These are phyloP conservation scores for Caenorhabditis becei DNA, from an alignment of 2,888 invertebrate species.

Conservation along the genomic window DNA sequence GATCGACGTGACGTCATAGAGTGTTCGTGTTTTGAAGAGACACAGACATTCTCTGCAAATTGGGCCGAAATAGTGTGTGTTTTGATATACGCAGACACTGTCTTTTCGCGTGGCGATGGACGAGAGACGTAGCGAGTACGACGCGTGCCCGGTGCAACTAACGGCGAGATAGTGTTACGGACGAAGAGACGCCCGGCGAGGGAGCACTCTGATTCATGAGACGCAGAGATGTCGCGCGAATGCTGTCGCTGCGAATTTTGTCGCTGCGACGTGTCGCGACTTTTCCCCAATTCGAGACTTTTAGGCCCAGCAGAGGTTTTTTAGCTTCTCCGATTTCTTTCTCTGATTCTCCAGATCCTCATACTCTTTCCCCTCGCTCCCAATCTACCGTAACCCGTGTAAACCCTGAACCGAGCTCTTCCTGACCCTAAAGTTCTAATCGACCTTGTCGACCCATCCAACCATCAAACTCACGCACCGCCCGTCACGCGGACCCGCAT, in stretches of 20 bases:
- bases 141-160: constrained; percentile 36
- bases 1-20: constrained; percentile 56
- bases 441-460: constrained; percentile 12
- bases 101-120: constrained; percentile 16
- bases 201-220: constrained; percentile 29
- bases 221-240: constrained; percentile 30
- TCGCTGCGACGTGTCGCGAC: constrained; percentile 52
- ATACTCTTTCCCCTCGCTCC: background rate
- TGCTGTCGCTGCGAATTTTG: constrained; percentile 19
- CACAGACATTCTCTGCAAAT: constrained; percentile 42
- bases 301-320: background rate
- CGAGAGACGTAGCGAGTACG: constrained; percentile 40
- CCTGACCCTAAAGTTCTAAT: background rate
- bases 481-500: background rate
- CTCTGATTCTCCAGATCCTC: background rate
- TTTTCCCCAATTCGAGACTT: constrained; percentile 45
- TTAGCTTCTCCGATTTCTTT: constrained; percentile 4
- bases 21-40: constrained; percentile 40
- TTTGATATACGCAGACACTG: constrained; percentile 25
- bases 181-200: constrained; percentile 20
- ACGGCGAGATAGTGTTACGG: constrained; percentile 13
- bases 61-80: constrained; percentile 2
- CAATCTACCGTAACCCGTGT: constrained; percentile 1
- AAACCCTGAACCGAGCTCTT: background rate
- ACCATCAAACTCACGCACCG: constrained; percentile 1